Evolutionary conservation across 2,113 vertebrate genomes (phyloP), one percentile per base, ranked within the genome.

Genomic region (Dasyurus viverrinus): DNA sequence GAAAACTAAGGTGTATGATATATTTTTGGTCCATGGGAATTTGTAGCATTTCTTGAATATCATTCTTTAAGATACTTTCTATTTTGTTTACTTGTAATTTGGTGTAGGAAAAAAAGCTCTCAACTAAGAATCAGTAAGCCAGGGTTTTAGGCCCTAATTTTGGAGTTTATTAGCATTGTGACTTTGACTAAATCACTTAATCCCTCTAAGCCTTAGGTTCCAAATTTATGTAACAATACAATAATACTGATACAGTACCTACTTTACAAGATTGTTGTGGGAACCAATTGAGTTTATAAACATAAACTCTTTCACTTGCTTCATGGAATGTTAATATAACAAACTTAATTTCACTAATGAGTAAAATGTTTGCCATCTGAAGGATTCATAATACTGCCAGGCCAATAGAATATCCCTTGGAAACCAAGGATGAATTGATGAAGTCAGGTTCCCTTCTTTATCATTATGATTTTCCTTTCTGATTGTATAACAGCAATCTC

Each of bases 171-270:
- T 53, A 90, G 46, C 19, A 95, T 7, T 95, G 8, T 92, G 36
- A 50, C n/a, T 91, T 96, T 47, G 84, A 50, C 68, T 12, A 93
- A 91, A 60, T 94, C 57, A 68, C 57, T 96, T 89, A 94, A 53
- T 46, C 3, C 91, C 57, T 95, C 25, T 92, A 46, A 93, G 53
- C 90, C 46, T 76, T 42, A 54, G 2, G 60, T 76, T 76, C 60
- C 60, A 76, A 76, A 76, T 76, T 19, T 76, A n/a, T 76, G 36
- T 19, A 76, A 60, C 27, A 60, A 10, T 9, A 27, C 57, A 60
- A 30, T 60, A 30, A 60, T 68, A n/a, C 14, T n/a, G 14, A 68
- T n/a, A 68, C 4, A 19, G 30, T n/a, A n/a, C 60, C 36, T 36
- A 19, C 30, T 68, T 68, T 36, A 16, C 30, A 36, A 36, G 60